phyloP scores from a whole-genome alignment of 2,113 vertebrate genomes.

The Trematocara marginatum region DNA sequence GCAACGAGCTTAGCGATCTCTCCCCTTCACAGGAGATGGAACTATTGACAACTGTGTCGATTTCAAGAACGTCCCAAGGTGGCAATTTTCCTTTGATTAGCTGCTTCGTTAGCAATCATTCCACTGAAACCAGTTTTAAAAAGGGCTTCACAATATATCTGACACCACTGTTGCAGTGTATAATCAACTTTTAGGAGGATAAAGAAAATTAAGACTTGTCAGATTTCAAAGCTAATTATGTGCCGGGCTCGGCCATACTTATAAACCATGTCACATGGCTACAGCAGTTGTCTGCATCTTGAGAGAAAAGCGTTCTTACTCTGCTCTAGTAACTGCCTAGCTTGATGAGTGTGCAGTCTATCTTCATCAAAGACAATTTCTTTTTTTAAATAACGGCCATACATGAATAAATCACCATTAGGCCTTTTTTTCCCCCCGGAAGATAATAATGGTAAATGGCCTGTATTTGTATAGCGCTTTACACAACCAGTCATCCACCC shows the following conservation, averaged over 20 bases:
- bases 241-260: background rate
- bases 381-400: background rate
- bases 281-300: background rate
- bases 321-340: background rate
- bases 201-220: background rate
- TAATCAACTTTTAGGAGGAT: background rate
- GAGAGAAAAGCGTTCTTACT: background rate
- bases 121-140: background rate
- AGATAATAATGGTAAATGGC: background rate
- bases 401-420: background rate
- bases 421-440: background rate
- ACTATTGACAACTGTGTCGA: background rate
- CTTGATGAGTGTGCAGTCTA: background rate
- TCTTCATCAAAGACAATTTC: background rate
- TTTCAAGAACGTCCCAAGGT: background rate
- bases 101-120: background rate
- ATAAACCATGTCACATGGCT: background rate
- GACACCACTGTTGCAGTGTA: background rate
- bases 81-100: background rate
- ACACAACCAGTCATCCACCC: too few species aligned
- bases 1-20: background rate
- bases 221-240: background rate
- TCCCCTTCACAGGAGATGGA: background rate
- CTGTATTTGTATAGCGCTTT: too few species aligned
- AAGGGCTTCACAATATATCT: background rate